Evolutionary conservation across 2,797 vertebrate genomes (phyloP), one percentile per base, ranked within the genome.

Genomic region (Brachyalestes nurse): DNA sequence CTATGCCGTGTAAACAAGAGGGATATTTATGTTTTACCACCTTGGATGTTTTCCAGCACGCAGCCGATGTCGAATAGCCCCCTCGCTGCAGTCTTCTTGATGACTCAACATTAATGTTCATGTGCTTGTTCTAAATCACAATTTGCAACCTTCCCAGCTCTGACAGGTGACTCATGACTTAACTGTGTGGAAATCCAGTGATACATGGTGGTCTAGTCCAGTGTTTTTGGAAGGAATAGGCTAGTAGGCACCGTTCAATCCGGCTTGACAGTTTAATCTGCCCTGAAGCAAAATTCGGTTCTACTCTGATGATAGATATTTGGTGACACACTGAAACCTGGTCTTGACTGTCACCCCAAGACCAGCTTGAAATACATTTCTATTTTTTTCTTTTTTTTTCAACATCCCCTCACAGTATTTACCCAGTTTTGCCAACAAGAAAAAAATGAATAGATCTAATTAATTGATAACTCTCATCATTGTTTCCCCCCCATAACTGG

Each of bases 221-320:
- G 87, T 86, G 88, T 84, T 88, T 86, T 90, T 90, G 88, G 87
- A 88, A 90, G 88, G 85, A 86, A 86, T 88, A 86, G 85, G 83
- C 82, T 88, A 81, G 67, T 84, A 85, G 84, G 82, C 84, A 83
- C 76, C 70, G 83, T 66, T 82, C 10, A 78, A 83, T 81, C 67
- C 72, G 83, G 72, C 73, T 81, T 74, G 47, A 80, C 72, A 65
- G 61, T 34, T 64, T 64, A 34, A 38, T 64, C 28, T 19, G 61
- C 61, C 28, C 61, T 38, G 17, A 65, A 1, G 34, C 34, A 38
- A 65, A 60, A 78, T 78, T 82, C 67, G 81, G 40, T 78, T 78
- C 40, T 74, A 78, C 61, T 82, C 70, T 78, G 81, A 82, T 82
- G 61, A 78, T 73, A 70, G 65, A 64, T 38, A 12, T 67, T 61